Evolutionary conservation across 2,113 vertebrate genomes (phyloP), one percentile per base, ranked within the genome.

Genomic region (Ranitomeya imitator): DNA sequence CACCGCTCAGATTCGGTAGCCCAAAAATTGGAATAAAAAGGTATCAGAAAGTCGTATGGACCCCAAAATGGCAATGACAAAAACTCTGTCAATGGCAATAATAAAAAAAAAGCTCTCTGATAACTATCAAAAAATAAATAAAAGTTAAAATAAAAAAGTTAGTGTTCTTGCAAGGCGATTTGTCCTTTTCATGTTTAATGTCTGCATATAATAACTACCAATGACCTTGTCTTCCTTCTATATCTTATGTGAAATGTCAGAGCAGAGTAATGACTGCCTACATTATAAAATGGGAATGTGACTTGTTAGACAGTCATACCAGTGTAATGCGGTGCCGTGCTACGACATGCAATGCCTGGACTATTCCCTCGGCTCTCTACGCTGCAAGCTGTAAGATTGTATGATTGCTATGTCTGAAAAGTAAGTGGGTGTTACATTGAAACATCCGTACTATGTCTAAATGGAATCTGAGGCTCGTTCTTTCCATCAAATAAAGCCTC

Each of bases 211-310:
- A 31, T 16, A 57, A 15, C 23, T 26, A 59, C 11, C 77, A 63
- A 61, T 52, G 81, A 83, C 81, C 81, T 83, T 83, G 81, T 15
- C 61, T 21, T 23, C 31, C 54, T 31, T 55, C 59, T 60, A 60
- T 69, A 14, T 23, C 21, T 54, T 15, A 18, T 52, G 61, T 11
- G 61, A 83, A 83, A 83, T 83, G 37, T 67, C 81, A 83, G 37
- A 54, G 31, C 14, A 12, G 31, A 54, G 45, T 83, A 83, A 67
- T 54, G 14, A 14, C 23, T 80, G 54, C 55, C 57, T 79, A 57
- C 77, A 23, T n/a, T 79, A 79, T 83, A 52, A 83, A 83, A 21
- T 23, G 45, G 63, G 61, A 23, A 83, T 83, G 61, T 67, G 45
- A 54, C 37, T 83, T 54, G 19, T 45, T 61, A 63, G 61, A 9